These are phyloP conservation scores for Artibeus jamaicensis DNA, from an alignment of 2,797 vertebrate species.

Conservation along the genomic window DNA sequence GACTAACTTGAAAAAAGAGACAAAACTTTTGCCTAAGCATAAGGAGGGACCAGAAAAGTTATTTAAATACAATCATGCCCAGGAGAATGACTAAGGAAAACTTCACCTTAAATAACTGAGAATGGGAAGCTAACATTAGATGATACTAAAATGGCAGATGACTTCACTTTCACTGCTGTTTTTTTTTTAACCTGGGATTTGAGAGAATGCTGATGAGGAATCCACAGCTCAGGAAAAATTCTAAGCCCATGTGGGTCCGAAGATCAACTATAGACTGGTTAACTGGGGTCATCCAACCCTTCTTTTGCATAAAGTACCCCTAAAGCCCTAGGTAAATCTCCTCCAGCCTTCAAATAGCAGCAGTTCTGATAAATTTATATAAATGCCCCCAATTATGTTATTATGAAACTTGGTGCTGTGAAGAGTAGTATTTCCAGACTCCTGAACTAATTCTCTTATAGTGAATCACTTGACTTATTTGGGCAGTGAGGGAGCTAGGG, in stretches of 20 bases:
- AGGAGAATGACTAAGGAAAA: constrained; percentile 56
- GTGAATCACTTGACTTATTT: background rate
- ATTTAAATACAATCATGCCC: constrained; percentile 53
- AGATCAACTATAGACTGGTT: background rate
- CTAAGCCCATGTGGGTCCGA: background rate
- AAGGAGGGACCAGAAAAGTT: constrained; percentile 28
- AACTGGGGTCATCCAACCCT: background rate
- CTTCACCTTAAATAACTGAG: constrained; percentile 52
- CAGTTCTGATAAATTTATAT: background rate
- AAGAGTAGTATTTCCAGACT: background rate
- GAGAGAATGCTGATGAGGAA: background rate
- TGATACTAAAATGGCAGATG: constrained; percentile 41
- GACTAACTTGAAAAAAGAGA: background rate
- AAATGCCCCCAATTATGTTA: background rate
- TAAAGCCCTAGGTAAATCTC: background rate
- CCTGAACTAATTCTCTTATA: background rate
- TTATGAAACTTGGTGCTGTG: background rate
- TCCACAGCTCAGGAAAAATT: background rate
- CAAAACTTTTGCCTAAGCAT: background rate
- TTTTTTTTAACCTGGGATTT: constrained; percentile 23
- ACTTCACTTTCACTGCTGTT: constrained; percentile 36
- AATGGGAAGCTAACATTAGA: constrained; percentile 70
- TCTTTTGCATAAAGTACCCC: background rate
- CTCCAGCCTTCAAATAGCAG: background rate
- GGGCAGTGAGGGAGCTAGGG: background rate